Evolutionary conservation across 2,888 invertebrate genomes (phyloP).

Genomic region (Tribolium freemani): DNA sequence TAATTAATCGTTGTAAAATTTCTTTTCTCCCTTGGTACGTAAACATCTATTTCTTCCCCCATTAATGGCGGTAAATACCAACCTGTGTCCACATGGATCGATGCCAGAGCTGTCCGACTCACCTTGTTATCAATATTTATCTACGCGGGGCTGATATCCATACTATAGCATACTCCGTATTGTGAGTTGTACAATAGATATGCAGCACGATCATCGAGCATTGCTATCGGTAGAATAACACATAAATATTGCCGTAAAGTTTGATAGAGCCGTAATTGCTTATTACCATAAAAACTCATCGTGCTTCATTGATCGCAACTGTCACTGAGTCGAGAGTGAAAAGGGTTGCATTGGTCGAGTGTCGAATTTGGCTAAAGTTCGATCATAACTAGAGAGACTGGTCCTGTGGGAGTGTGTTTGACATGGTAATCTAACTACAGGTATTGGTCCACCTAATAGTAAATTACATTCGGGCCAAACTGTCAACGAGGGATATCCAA

Average conservation of each 20-base stretch:
- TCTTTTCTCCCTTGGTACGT: too few relatives aligned
- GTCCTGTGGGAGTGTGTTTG: conserved; percentile 42
- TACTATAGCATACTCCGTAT: conserved; percentile 28
- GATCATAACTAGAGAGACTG: conserved; percentile 10
- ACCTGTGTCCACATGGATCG: conserved; percentile 30
- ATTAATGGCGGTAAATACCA: background rate
- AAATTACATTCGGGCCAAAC: conserved; percentile 38
- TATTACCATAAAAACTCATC: background rate
- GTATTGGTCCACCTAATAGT: conserved; percentile 24
- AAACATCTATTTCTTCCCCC: too few relatives aligned
- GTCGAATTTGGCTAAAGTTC: conserved; percentile 32
- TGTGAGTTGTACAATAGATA: conserved; percentile 41
- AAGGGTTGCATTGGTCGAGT: conserved; percentile 7
- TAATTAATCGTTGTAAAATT: too few relatives aligned
- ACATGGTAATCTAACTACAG: conserved; percentile 44
- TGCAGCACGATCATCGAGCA: conserved; percentile 37
- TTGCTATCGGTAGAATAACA: conserved; percentile 29
- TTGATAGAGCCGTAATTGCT: conserved; percentile 23
- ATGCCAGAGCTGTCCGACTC: conserved; percentile 34
- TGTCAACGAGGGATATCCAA: conserved; percentile 31
- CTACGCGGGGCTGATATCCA: conserved; percentile 34
- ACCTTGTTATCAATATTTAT: conserved; percentile 46
- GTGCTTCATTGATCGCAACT: background rate
- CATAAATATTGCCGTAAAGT: conserved; percentile 22
- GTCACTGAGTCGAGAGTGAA: background rate